Evolutionary conservation across 2,797 vertebrate genomes (phyloP).

Genomic region (Hypotaenidia okinawae): DNA sequence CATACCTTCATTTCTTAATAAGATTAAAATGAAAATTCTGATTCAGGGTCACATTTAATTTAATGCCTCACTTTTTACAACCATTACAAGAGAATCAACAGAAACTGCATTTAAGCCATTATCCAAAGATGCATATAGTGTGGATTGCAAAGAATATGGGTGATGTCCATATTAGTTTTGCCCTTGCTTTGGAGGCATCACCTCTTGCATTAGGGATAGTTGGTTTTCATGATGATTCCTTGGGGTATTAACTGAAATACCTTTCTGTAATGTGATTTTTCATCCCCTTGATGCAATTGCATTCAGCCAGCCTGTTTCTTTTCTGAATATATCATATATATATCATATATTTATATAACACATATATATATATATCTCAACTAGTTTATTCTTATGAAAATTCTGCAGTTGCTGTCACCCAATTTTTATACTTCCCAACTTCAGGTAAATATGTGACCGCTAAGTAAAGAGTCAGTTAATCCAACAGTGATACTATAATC

Average conservation of each 20-base stretch:
- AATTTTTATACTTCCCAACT: neutral
- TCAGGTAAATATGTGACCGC: neutral
- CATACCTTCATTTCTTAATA: neutral
- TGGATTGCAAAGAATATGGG: neutral
- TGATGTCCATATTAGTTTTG: neutral
- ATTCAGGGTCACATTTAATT: neutral
- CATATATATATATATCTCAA: neutral
- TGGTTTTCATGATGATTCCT: neutral
- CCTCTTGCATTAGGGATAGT: neutral
- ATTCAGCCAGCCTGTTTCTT: neutral
- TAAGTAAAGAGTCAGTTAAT: neutral
- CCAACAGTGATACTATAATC: neutral
- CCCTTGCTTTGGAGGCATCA: neutral
- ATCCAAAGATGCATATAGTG: neutral
- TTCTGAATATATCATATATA: neutral
- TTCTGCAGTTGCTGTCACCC: neutral
- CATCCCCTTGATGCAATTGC: neutral
- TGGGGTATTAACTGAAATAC: neutral
- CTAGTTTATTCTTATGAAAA: neutral
- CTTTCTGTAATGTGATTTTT: neutral
- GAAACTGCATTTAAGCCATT: neutral
- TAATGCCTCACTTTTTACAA: neutral
- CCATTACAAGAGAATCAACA: neutral
- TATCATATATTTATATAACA: neutral
- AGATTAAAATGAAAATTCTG: neutral